Evolutionary conservation across 2,797 vertebrate species (phyloP), one percentile per base, ranked within the genome.

Genomic region (Crocodylus rhombifer): DNA sequence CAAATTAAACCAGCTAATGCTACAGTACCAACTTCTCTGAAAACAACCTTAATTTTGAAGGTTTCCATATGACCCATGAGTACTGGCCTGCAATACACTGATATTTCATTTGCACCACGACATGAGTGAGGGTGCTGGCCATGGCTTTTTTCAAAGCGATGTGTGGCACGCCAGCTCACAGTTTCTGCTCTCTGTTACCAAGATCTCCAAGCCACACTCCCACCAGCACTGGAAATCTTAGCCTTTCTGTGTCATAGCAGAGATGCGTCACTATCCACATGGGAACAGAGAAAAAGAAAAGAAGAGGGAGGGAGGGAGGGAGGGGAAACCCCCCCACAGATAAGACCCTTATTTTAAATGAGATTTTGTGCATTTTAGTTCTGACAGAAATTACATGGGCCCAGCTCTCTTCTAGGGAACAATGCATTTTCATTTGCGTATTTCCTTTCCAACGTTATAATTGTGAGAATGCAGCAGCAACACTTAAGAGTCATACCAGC

Each of bases 1-100:
- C 94, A 89, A 92, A 86, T 69, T 91, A 94, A 95, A 85, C 92
- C 94, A 95, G 96, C 96, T 94, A 96, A 51, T 51, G 42, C 42
- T 51, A 10, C 84, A 88, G 60, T 71, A 71, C 0, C 8, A 87
- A 74, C 64, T 76, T 89, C 80, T 77, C 13, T 89, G 94, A 89
- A 84, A 94, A 64, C 36, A 92, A 69, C 92, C 93, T 82, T 69
- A 77, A 57, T 13, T 86, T 79, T 6, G 1, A 89, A 79, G 77
- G 51, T 64, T 28, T 91, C 1, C 0, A 36, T 51, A 8, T 28
- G 55, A 55, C 2, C 1, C 7, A 67, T 33, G 26, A n/a, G 14
- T 0, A 0, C 25, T 82, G 82, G 55, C 69, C 71, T 69, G 63
- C 2, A 93, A 21, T 86, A 87, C 82, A 87, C 80, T 90, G 93